phyloP scores from a whole-genome alignment of 2,888 invertebrate species.

The Girardia tigrina region DNA sequence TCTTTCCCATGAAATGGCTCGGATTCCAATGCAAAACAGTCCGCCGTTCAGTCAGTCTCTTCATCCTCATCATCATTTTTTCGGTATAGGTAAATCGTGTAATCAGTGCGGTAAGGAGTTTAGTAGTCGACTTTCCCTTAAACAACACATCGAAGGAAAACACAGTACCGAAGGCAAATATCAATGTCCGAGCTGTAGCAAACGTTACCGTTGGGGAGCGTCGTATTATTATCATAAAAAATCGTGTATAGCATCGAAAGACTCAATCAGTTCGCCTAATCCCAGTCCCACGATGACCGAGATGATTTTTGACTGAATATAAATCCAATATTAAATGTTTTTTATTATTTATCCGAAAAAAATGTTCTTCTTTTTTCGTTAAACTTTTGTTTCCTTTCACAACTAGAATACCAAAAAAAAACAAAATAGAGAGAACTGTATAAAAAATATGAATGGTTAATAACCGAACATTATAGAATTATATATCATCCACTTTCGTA shows the following conservation, averaged over 20 bases:
- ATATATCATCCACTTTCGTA: not conserved
- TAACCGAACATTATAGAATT: not conserved
- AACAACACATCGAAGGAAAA: slow-evolving; percentile 36
- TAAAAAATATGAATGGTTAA: not conserved
- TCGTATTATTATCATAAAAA: slow-evolving; percentile 37
- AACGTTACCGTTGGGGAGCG: slow-evolving; percentile 36
- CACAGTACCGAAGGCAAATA: slow-evolving; percentile 32
- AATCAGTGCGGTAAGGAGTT: slow-evolving; percentile 34
- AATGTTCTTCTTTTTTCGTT: no score
- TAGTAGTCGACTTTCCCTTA: slow-evolving; percentile 21
- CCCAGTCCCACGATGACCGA: not conserved
- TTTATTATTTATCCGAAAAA: not conserved
- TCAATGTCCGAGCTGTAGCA: slow-evolving; percentile 28
- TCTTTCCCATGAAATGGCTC: slow-evolving; percentile 15
- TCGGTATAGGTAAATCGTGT: slow-evolving; percentile 10
- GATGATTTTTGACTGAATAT: not conserved
- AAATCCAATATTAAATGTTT: not conserved
- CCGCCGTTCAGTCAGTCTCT: not conserved
- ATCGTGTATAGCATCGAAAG: slow-evolving; percentile 28
- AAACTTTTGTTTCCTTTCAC: not conserved
- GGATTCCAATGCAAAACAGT: slow-evolving; percentile 6
- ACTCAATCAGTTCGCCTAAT: not conserved
- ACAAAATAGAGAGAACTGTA: not conserved
- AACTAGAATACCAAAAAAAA: not conserved
- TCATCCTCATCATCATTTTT: slow-evolving; percentile 19